Base-by-base conservation (phyloP, 2,888 invertebrate genomes). In the Erebia ligea region DNA sequence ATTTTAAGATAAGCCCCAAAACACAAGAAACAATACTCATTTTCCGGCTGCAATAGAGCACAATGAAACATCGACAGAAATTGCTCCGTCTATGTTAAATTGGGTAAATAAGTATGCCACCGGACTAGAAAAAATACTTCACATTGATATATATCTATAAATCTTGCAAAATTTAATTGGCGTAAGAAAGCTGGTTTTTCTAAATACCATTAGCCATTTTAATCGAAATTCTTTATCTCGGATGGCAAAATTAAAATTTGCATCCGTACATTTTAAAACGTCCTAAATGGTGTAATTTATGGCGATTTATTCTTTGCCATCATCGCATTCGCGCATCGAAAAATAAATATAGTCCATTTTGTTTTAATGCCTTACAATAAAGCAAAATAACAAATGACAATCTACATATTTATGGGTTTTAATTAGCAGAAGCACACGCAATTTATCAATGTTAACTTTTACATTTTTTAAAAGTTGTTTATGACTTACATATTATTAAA, bases 111-210 rank as follows among this genome's bases (percentile, higher is more conserved):
- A 10, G 1, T 17, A 21, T 58, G 58, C 42, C 10, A 59, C 40
- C 34, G 4, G 40, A 59, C 17, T 8, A 42, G 25, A 42, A 59
- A 40, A 59, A 59, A 21, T 11, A 15, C 17, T 57, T 25, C 40
- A 54, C 34, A 56, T 2, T 57, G 45, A 42, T 57, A 56, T 8
- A 65, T 17, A 15, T 42, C 10, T 13, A 66, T 66, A 66, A 66
- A 66, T 66, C 66, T 56, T 42, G 56, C 56, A 42, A 57, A 19
- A 45, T 56, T 45, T 66, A 66, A 66, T 66, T 57, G 66, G 66
- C 21, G 45, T 45, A 66, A 66, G 56, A 56, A 66, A 66, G 42
- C 56, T 19, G 54, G 42, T 54, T 66, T 66, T 66, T 40, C 10
- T 15, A 64, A 15, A 25, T 17, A 54, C 56, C 54, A 56, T 56